Evolutionary conservation across 2,888 invertebrate genomes (phyloP).

Genomic region (Pachliopta kotzebuea): DNA sequence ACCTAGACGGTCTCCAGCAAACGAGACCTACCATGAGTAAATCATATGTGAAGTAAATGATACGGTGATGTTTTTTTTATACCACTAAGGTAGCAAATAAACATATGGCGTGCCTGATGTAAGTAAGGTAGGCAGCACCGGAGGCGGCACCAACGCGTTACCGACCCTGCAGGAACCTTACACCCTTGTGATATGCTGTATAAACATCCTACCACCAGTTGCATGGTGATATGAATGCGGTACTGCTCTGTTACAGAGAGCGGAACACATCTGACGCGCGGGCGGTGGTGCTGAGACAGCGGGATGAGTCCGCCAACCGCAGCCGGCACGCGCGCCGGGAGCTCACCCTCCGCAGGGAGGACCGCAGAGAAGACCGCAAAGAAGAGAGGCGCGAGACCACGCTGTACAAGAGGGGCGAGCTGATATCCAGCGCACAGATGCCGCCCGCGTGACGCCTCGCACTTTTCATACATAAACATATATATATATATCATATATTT

Average conservation of each 20-base stretch:
- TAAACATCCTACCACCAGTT: too few relatives aligned
- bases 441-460: constrained; percentile 64
- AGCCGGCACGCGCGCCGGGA: constrained; percentile 19
- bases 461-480: constrained; percentile 74
- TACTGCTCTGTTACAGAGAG: constrained; percentile 55
- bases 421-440: constrained; percentile 87
- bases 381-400: constrained; percentile 56
- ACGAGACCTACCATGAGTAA: too few relatives aligned
- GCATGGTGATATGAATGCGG: too few relatives aligned
- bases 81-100: too few relatives aligned
- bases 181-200: too few relatives aligned
- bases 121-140: too few relatives aligned
- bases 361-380: constrained; percentile 40
- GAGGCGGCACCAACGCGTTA: too few relatives aligned
- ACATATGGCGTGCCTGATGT: too few relatives aligned
- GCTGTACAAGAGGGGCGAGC: constrained; percentile 89
- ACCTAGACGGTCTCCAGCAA: too few relatives aligned
- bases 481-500: constrained; percentile 67
- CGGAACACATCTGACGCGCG: constrained; percentile 72
- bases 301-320: constrained; percentile 69
- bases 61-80: too few relatives aligned
- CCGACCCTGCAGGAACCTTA: too few relatives aligned
- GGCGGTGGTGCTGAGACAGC: constrained; percentile 61
- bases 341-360: constrained; percentile 67
- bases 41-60: too few relatives aligned